Conservation (phyloP, 2,113 vertebrate genomes). For the Ptilorrhoa leucosticta region DNA sequence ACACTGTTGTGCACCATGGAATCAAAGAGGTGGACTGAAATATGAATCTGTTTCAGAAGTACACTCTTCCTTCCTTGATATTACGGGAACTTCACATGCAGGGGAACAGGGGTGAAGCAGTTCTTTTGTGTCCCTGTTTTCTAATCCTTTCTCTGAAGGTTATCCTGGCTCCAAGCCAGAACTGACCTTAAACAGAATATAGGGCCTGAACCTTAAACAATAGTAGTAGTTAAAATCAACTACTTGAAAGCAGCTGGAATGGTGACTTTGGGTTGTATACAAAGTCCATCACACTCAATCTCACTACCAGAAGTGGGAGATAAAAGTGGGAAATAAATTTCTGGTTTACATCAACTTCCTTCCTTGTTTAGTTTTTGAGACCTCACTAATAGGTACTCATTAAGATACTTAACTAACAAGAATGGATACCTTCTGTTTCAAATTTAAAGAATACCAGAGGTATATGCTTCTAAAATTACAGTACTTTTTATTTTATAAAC, state of each 20-base stretch:
- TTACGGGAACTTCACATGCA: background rate
- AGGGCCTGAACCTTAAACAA: background rate
- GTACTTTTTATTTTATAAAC: background rate
- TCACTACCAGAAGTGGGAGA: background rate
- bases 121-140: conserved; percentile 33
- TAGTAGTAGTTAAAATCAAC: background rate
- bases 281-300: background rate
- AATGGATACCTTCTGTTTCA: background rate
- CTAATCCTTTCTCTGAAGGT: conserved; percentile 5
- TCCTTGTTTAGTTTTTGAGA: background rate
- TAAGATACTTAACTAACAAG: background rate
- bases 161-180: background rate
- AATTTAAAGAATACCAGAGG: background rate
- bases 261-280: background rate
- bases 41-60: background rate
- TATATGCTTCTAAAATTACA: background rate
- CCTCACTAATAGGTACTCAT: background rate
- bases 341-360: background rate
- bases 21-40: background rate
- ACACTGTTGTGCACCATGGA: background rate
- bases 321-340: background rate
- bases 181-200: background rate
- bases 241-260: background rate
- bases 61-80: background rate
- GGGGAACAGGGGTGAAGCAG: background rate